Base-by-base conservation (phyloP, 2,797 vertebrate genomes). In the Ctenosaura bakeri region DNA sequence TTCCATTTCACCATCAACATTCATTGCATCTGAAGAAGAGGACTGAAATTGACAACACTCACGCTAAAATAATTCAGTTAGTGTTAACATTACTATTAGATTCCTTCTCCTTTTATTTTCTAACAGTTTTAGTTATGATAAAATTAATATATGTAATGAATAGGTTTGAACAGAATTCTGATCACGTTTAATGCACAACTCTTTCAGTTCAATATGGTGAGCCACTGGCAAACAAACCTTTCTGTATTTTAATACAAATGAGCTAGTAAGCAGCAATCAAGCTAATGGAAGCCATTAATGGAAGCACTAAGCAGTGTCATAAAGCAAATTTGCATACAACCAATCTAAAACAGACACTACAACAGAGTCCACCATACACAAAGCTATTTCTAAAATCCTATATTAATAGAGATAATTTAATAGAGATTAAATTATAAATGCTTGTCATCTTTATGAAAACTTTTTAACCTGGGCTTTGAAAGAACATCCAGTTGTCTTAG, bases 191-290 rank as follows among this genome's bases (percentile, higher is more conserved):
- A 89, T 77, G 66, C 0, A 83, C 5, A 69, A 62, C 59, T 80
- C 91, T 38, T 52, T 10, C 90, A 71, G 46, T 12, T 91, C 89
- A 66, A 78, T 38, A 24, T 66, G 88, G 6, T 38, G 86, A 52
- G 46, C 26, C 84, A 26, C 0, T 18, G 56, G 12, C 24, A 66
- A 35, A 93, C 76, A 0, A 0, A 12, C 83, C 2, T n/a, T 90
- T 50, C 82, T 20, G 78, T 42, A 93, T 85, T 54, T 38, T 92
- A 29, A 94, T 89, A 18, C 1, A 78, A 74, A 4, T 84, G 87
- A 83, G 86, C 85, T 86, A 0, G n/a, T 42, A 2, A 35, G 35
- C 54, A 77, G 38, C 89, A 90, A 90, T 50, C 35, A 90, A 89
- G 20, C 1, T 90, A 1, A 66, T 3, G 12, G n/a, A 90, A 91